A percentile compares a stretch with the other conserved stretches of the same genome.
phyloP scores from a whole-genome alignment of 2,797 vertebrate species.

The Delichon dasypus region DNA sequence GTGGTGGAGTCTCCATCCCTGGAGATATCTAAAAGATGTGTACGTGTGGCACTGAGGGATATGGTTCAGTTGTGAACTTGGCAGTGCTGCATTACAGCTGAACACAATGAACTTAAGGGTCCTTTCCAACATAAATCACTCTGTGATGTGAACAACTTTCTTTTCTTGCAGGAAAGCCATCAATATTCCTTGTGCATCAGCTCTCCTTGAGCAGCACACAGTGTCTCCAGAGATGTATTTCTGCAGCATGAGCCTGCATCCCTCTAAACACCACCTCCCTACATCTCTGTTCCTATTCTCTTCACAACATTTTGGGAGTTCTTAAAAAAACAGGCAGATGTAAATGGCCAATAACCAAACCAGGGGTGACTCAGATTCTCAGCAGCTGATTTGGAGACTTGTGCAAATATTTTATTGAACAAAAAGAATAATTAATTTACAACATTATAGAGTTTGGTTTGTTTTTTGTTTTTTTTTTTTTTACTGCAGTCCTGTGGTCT shows the following conservation, averaged over 20 bases:
- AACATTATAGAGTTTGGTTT: neutral
- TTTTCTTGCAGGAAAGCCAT: neutral
- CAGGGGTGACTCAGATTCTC: neutral
- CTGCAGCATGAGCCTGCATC: neutral
- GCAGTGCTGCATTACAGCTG: accelerated
- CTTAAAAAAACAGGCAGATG: neutral
- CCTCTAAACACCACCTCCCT: neutral
- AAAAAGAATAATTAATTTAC: neutral
- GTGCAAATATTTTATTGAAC: neutral
- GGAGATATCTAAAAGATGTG: neutral
- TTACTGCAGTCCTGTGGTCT: neutral
- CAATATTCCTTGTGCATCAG: neutral
- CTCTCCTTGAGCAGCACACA: neutral
- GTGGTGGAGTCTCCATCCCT: neutral
- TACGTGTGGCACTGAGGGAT: neutral
- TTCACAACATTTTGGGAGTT: neutral
- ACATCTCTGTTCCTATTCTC: neutral
- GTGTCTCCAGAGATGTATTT: neutral
- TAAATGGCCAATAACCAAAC: neutral
- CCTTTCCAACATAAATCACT: neutral
- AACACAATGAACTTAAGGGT: neutral
- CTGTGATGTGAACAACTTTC: neutral
- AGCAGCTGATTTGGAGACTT: neutral
- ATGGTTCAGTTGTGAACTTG: neutral
- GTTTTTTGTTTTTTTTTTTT: neutral